Evolutionary conservation across 2,797 vertebrate species (phyloP).

Genomic region (Molothrus aeneus): DNA sequence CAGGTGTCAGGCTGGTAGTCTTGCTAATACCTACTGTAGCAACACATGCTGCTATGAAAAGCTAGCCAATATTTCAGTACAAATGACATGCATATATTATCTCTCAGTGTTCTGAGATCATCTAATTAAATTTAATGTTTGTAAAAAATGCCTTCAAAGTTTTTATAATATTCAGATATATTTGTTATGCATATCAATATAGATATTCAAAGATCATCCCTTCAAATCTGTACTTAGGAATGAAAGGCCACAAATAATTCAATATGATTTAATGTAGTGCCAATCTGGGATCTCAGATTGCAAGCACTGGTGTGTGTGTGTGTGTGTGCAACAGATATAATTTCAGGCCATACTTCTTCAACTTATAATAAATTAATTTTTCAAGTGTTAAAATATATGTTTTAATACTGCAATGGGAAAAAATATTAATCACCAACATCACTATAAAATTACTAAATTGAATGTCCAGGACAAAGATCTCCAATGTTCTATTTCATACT

Average conservation of each 20-base stretch:
- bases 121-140: conserved; percentile 22
- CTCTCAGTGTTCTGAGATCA: background rate
- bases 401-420: background rate
- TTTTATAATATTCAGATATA: background rate
- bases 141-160: background rate
- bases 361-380: background rate
- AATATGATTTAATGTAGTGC: background rate
- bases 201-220: background rate
- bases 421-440: background rate
- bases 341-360: background rate
- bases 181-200: background rate
- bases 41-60: conserved; percentile 7
- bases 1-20: conserved; percentile 33
- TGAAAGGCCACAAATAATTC: background rate
- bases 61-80: background rate
- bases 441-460: background rate
- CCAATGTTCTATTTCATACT: background rate
- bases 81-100: background rate
- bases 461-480: background rate
- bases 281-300: background rate
- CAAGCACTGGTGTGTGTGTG: background rate
- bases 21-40: background rate
- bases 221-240: background rate
- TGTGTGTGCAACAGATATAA: background rate
- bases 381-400: background rate